Percentiles rank a stretch among this genome's conserved stretches.
Evolutionary conservation across 2,888 invertebrate species (phyloP).

Genomic region (Phyllotreta cruciferae): DNA sequence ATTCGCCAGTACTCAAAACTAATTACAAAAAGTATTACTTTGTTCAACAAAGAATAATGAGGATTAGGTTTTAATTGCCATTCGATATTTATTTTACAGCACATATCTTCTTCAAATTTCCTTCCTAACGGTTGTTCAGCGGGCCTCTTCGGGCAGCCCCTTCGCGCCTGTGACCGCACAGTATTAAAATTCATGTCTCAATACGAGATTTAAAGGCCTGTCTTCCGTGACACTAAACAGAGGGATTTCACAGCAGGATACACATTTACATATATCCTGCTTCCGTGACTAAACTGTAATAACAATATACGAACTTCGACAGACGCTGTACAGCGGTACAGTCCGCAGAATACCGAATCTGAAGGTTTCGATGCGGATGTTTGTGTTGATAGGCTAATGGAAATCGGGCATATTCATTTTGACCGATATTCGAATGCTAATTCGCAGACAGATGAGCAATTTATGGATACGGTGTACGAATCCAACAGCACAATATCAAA

Average conservation of each 20-base stretch:
- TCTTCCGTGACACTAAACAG: conserved; percentile 23
- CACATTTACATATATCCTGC: conserved; percentile 32
- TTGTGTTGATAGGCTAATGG: conserved; percentile 27
- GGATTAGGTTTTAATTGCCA: too few relatives aligned
- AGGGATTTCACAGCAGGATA: conserved; percentile 32
- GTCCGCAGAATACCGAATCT: conserved; percentile 23
- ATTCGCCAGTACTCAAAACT: too few relatives aligned
- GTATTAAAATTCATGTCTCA: conserved; percentile 28
- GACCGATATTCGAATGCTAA: conserved; percentile 22
- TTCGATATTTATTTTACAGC: too few relatives aligned
- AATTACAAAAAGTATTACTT: too few relatives aligned
- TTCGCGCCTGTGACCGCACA: conserved; percentile 1
- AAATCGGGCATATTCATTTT: conserved; percentile 22
- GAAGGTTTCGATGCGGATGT: conserved; percentile 19
- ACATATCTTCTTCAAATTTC: not conserved
- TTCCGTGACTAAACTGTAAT: conserved; percentile 32
- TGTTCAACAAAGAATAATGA: too few relatives aligned
- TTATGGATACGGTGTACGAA: not conserved
- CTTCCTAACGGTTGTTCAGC: not conserved
- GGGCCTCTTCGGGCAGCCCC: not conserved
- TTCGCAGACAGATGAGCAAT: conserved; percentile 8
- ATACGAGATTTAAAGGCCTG: conserved; percentile 22
- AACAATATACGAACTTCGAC: conserved; percentile 32
- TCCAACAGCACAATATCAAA: too few relatives aligned
- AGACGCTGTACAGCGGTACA: conserved; percentile 19